Evolutionary conservation across 2,797 vertebrate genomes (phyloP).

Genomic region (Avahi laniger): DNA sequence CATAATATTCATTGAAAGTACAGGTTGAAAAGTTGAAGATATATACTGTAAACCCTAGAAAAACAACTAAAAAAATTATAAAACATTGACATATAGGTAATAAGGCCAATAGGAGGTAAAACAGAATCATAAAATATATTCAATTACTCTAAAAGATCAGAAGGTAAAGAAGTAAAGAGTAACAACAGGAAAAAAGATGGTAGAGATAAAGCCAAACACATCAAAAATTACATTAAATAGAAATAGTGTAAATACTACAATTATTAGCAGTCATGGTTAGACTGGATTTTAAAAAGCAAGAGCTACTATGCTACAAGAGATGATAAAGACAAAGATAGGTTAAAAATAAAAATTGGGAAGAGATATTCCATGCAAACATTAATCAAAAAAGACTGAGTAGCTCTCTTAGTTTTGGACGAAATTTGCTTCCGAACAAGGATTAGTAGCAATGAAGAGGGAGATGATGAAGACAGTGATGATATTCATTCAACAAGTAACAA

Average conservation of each 20-base stretch:
- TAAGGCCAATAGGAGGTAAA: background rate
- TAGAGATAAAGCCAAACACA: background rate
- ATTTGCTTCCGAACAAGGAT: background rate
- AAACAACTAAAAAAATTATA: background rate
- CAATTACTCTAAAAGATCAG: background rate
- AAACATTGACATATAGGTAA: background rate
- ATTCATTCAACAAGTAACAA: background rate
- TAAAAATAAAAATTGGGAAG: background rate
- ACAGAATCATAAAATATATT: background rate
- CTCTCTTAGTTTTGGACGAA: background rate
- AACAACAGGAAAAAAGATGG: background rate
- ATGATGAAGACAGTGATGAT: background rate
- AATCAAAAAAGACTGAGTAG: background rate
- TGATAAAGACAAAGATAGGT: background rate
- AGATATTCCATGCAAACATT: background rate
- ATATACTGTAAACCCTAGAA: background rate
- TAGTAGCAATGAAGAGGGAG: background rate
- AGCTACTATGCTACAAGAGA: background rate
- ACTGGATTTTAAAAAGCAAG: background rate
- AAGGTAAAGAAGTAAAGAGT: background rate
- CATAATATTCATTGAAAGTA: background rate
- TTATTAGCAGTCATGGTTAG: background rate
- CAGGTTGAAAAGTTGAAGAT: background rate
- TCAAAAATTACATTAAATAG: background rate
- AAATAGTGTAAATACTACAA: background rate